These are phyloP conservation scores for fruit fly (Drosophila melanogaster) DNA, from an alignment of 1,140 invertebrate species.

Conservation along the genomic window Release_6_plus_ISO1_MT NT_037436.4:20859501-20860000, in stretches of 20 bases:
- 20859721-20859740: conserved; percentile 93
- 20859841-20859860: conserved; percentile 23
- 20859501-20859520: neutral
- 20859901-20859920: conserved; percentile 16
- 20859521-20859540: neutral
- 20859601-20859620: too few species aligned
- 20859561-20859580: neutral
- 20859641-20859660: too few species aligned
- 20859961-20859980: conserved; percentile 46
- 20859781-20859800: conserved; percentile 88
- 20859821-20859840: conserved; percentile 59
- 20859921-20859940: conserved; percentile 10
- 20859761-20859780: conserved; percentile 92
- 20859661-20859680: conserved; percentile 89
- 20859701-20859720: conserved; percentile 93
- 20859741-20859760: conserved; percentile 91
- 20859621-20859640: too few species aligned
- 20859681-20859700: conserved; percentile 93
- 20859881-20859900: conserved; percentile 40
- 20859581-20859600: too few species aligned
- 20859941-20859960: conserved; percentile 33
- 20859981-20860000: conserved; percentile 55
- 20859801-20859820: conserved; percentile 41
- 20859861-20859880: conserved; percentile 10
- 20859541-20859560: neutral